Conservation (phyloP, 2,797 vertebrate genomes). For the Danio tinwini region DNA sequence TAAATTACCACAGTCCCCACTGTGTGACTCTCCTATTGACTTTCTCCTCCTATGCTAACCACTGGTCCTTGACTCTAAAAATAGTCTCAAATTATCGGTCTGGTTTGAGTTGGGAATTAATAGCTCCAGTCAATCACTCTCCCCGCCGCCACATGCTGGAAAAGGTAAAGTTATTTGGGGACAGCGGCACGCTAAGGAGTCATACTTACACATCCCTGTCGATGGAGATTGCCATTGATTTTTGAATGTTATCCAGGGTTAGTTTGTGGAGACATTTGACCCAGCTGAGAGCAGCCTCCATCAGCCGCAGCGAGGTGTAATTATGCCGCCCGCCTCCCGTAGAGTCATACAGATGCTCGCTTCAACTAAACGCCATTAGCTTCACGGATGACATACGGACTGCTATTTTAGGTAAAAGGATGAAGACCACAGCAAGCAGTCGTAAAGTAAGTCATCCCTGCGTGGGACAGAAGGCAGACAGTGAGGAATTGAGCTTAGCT, state of each 20-base stretch:
- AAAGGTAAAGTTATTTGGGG: conserved; percentile 42
- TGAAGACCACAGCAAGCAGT: conserved; percentile 72
- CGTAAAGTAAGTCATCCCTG: conserved; percentile 66
- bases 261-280: conserved; percentile 58
- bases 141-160: conserved; percentile 7
- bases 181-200: conserved; percentile 8
- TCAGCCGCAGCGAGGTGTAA: conserved; percentile 63
- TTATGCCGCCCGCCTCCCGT: conserved; percentile 66
- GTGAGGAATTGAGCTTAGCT: conserved; percentile 34
- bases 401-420: conserved; percentile 78
- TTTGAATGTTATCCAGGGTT: conserved; percentile 44
- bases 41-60: neutral
- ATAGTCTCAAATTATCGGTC: conserved; percentile 34
- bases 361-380: conserved; percentile 64
- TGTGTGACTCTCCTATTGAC: conserved; percentile 17
- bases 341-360: conserved; percentile 76
- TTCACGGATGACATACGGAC: conserved; percentile 63
- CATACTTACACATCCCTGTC: neutral
- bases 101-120: conserved; percentile 37
- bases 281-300: conserved; percentile 58
- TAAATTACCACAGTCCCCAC: conserved; percentile 16
- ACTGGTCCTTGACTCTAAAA: conserved; percentile 35
- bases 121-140: conserved; percentile 45
- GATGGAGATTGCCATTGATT: conserved; percentile 14
- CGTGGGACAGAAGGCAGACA: conserved; percentile 52